Conservation (phyloP, 2,797 vertebrate species). For the Paratrypauchen microcephalus region DNA sequence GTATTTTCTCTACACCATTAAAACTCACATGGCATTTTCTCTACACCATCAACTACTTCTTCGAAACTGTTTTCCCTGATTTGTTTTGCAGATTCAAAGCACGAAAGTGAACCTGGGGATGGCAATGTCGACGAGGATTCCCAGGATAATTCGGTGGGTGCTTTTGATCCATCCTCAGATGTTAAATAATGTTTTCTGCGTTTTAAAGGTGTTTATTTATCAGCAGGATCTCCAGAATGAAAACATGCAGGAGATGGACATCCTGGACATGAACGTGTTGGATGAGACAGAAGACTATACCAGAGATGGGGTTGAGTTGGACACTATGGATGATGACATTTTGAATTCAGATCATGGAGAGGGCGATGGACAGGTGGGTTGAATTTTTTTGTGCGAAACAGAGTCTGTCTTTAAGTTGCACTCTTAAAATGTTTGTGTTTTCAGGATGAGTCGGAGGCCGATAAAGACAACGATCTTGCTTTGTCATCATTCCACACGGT, state of each 20-base stretch:
- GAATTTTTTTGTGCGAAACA: background rate
- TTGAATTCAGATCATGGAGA: slow-evolving; percentile 47
- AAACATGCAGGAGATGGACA: slow-evolving; percentile 87
- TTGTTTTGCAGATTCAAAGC: slow-evolving; percentile 75
- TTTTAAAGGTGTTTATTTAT: background rate
- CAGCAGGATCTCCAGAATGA: slow-evolving; percentile 86
- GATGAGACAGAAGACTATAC: slow-evolving; percentile 87
- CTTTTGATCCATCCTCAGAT: background rate
- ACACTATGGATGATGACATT: slow-evolving; percentile 56
- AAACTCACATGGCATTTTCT: background rate
- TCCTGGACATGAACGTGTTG: slow-evolving; percentile 87
- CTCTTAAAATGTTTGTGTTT: slow-evolving; percentile 10
- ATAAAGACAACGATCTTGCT: slow-evolving; percentile 45
- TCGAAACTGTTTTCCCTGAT: background rate
- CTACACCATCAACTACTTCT: background rate
- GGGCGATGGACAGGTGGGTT: slow-evolving; percentile 49
- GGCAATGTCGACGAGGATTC: slow-evolving; percentile 87
- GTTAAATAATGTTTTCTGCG: background rate
- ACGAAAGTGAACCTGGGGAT: slow-evolving; percentile 85
- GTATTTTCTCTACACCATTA: background rate
- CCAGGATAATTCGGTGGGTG: slow-evolving; percentile 84
- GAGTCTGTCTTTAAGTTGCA: background rate
- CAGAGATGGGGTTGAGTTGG: slow-evolving; percentile 75
- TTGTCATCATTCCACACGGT: slow-evolving; percentile 45
- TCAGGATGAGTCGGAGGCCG: slow-evolving; percentile 43